phyloP scores from a whole-genome alignment of 2,888 invertebrate species.

The Hymenopus coronatus region DNA sequence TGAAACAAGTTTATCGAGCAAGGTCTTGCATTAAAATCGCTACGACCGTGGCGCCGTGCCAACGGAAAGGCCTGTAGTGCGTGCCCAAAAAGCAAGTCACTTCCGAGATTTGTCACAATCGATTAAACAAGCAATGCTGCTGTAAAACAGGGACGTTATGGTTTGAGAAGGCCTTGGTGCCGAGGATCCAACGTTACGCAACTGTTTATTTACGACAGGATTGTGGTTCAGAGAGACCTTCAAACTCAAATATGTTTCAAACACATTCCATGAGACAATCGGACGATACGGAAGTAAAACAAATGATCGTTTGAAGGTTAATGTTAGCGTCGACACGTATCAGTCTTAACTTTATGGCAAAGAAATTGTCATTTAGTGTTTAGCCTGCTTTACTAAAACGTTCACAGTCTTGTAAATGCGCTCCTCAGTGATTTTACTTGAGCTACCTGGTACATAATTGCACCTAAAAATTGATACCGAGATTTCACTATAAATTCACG shows the following conservation, averaged over 20 bases:
- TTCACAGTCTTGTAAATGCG: no score
- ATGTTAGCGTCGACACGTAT: no score
- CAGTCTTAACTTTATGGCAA: no score
- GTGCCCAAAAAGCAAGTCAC: neutral
- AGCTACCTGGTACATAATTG: no score
- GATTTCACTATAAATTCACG: no score
- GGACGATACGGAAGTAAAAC: neutral
- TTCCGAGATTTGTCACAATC: neutral
- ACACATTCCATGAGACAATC: neutral
- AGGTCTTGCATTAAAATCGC: neutral
- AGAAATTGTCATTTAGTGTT: no score
- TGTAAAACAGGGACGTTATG: neutral
- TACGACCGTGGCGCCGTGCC: neutral
- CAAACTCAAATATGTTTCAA: neutral
- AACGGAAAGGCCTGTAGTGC: neutral
- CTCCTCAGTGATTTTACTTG: no score
- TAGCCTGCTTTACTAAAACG: no score
- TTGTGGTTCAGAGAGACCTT: neutral
- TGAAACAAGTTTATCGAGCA: neutral
- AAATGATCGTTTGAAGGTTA: neutral
- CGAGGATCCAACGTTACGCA: neutral
- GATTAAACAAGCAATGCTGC: neutral
- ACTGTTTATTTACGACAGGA: neutral
- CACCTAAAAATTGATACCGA: no score
- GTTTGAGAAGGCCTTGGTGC: neutral